Conservation (phyloP, 2,113 vertebrate genomes). For the Lutjanus erythropterus region DNA sequence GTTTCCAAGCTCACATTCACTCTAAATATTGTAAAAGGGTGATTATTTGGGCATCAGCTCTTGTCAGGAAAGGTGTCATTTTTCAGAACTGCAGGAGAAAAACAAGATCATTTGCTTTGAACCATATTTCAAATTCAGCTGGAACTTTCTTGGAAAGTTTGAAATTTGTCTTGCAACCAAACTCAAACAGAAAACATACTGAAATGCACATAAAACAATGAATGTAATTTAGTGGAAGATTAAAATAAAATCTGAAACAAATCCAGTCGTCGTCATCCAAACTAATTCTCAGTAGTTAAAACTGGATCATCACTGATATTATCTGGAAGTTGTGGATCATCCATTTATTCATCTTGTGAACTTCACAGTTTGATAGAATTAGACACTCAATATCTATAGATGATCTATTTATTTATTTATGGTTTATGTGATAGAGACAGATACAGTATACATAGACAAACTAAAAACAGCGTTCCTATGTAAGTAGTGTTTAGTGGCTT, state of each 20-base stretch:
- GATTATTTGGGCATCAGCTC: neutral
- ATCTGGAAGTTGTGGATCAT: neutral
- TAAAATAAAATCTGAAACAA: neutral
- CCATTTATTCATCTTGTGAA: neutral
- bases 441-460: no score
- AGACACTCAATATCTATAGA: no score
- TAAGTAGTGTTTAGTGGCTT: no score
- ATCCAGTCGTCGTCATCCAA: neutral
- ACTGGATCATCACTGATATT: neutral
- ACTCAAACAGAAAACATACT: no score
- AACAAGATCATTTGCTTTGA: neutral
- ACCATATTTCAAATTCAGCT: neutral
- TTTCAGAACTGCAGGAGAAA: neutral
- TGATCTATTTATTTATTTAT: no score
- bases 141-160: no score
- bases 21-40: neutral
- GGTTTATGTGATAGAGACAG: no score
- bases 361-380: neutral
- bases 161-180: neutral
- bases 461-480: no score
- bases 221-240: neutral
- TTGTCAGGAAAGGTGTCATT: neutral
- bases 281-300: neutral
- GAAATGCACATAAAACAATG: neutral
- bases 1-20: neutral